These are phyloP conservation scores for Drosophila tropicalis DNA, from an alignment of 1,140 invertebrate genomes.

Conservation along the genomic window DNA sequence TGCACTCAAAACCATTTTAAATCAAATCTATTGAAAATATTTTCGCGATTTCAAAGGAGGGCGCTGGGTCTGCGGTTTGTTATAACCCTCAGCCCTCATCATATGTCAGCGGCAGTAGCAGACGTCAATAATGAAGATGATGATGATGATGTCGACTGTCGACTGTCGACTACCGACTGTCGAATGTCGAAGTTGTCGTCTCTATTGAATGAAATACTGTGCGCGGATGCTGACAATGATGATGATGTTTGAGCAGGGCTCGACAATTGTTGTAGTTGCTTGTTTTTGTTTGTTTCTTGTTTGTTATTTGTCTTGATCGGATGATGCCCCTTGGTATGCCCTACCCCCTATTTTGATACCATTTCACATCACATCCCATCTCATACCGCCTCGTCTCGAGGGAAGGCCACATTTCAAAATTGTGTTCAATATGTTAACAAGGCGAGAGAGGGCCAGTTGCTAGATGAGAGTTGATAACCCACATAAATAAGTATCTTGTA, in stretches of 20 bases:
- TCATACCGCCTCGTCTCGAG: not conserved
- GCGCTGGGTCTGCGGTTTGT: conserved; percentile 1
- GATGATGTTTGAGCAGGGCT: conserved; percentile 29
- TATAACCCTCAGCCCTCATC: conserved; percentile 57
- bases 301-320: conserved; percentile 37
- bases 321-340: not conserved
- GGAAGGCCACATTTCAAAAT: conserved; percentile 44
- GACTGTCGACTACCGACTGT: not conserved
- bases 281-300: conserved; percentile 23
- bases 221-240: not conserved
- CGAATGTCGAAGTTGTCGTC: conserved; percentile 2
- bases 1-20: conserved; percentile 51
- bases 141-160: conserved; percentile 50
- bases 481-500: conserved; percentile 51
- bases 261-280: conserved; percentile 31
- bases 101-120: conserved; percentile 59
- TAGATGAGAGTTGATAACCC: conserved; percentile 49
- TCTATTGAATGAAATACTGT: conserved; percentile 5
- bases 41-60: conserved; percentile 28
- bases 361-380: not conserved
- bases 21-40: conserved; percentile 53
- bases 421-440: conserved; percentile 70
- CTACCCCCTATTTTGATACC: not conserved
- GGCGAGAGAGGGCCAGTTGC: conserved; percentile 27
- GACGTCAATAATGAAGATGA: conserved; percentile 22